Evolutionary conservation across 2,888 invertebrate genomes (phyloP).

Genomic region (Hoplodrina blanda): DNA sequence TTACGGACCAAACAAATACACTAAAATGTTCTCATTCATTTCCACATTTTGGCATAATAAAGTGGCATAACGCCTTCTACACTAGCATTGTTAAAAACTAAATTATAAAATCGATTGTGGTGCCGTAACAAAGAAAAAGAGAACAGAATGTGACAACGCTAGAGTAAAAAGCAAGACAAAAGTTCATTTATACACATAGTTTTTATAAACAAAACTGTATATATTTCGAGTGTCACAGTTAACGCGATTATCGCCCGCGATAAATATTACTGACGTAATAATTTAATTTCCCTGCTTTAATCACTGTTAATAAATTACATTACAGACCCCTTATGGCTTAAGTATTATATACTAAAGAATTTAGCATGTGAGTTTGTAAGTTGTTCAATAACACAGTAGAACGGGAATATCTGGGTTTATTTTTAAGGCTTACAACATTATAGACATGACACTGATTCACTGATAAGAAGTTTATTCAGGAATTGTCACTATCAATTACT

Average conservation of each 20-base stretch:
- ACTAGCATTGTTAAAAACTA: slow-evolving; percentile 46
- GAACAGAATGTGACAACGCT: slow-evolving; percentile 31
- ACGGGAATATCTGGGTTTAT: slow-evolving; percentile 35
- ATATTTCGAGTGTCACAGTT: slow-evolving; percentile 17
- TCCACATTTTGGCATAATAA: slow-evolving; percentile 57
- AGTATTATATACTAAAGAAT: slow-evolving; percentile 52
- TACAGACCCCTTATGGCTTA: slow-evolving; percentile 52
- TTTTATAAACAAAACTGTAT: slow-evolving; percentile 16
- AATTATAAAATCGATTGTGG: slow-evolving; percentile 19
- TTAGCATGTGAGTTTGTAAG: slow-evolving; percentile 40
- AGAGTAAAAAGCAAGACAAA: slow-evolving; percentile 34
- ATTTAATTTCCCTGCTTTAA: slow-evolving; percentile 58
- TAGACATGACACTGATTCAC: slow-evolving; percentile 54
- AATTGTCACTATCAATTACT: slow-evolving; percentile 11
- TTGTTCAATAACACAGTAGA: slow-evolving; percentile 30
- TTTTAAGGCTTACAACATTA: slow-evolving; percentile 25
- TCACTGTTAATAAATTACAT: slow-evolving; percentile 49
- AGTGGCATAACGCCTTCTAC: slow-evolving; percentile 50
- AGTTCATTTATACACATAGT: slow-evolving; percentile 24
- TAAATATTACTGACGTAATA: slow-evolving; percentile 47
- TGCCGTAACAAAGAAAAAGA: slow-evolving; percentile 20
- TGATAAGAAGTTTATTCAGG: background rate
- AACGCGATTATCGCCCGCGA: slow-evolving; percentile 41
- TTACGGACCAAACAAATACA: slow-evolving; percentile 52
- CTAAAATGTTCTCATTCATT: slow-evolving; percentile 38